These are phyloP conservation scores for Myopa testacea DNA, from an alignment of 2,888 invertebrate species.

Conservation along the genomic window DNA sequence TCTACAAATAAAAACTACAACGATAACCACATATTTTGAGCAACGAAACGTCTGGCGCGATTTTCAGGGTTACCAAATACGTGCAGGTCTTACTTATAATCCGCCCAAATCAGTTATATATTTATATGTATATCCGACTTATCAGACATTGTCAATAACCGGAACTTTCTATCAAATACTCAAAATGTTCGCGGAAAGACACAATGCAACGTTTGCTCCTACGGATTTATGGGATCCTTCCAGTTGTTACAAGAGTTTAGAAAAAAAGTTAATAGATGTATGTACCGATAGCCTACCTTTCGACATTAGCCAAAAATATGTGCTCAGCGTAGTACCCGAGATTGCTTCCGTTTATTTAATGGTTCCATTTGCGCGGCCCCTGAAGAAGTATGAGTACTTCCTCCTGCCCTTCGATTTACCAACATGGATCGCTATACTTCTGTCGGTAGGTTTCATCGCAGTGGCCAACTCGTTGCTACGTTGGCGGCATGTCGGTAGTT, in stretches of 20 bases:
- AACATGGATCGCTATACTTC: slow-evolving; percentile 38
- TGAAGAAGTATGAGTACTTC: slow-evolving; percentile 49
- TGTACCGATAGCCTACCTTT: slow-evolving; percentile 12
- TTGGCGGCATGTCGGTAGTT: slow-evolving; percentile 1
- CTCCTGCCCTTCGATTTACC: slow-evolving; percentile 44
- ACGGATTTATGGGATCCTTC: slow-evolving; percentile 14
- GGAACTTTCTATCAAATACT: slow-evolving; percentile 17
- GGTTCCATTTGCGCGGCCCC: slow-evolving; percentile 44
- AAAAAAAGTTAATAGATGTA: slow-evolving; percentile 1
- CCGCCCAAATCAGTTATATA: slow-evolving; percentile 35
- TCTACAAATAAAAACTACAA: no score
- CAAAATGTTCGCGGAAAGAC: slow-evolving; percentile 18
- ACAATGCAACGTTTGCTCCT: slow-evolving; percentile 28
- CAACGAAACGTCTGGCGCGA: no score
- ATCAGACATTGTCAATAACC: neutral
- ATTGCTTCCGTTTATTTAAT: slow-evolving; percentile 30
- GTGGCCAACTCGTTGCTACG: slow-evolving; percentile 18
- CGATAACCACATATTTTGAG: no score
- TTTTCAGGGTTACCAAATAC: no score
- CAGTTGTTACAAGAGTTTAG: slow-evolving; percentile 25
- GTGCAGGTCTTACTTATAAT: slow-evolving; percentile 29
- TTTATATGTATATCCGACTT: no score
- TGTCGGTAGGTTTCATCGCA: slow-evolving; percentile 15
- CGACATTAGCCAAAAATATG: no score
- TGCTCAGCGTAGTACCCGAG: no score